A percentile compares a stretch with the other conserved stretches of the same genome.
phyloP scores from a whole-genome alignment of 2,113 vertebrate species.

The Dromas ardeola region DNA sequence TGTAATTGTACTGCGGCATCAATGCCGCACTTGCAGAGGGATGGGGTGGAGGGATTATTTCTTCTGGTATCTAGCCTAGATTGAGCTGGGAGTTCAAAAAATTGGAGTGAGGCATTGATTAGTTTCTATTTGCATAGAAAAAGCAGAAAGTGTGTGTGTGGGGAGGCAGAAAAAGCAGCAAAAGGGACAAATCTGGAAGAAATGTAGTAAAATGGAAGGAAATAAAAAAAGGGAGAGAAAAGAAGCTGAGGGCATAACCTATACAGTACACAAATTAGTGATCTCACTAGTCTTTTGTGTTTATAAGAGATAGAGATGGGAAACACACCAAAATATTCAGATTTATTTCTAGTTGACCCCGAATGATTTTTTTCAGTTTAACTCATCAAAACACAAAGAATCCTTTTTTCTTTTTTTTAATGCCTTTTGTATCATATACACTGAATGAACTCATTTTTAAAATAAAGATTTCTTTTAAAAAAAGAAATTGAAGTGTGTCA shows the following conservation, averaged over 20 bases:
- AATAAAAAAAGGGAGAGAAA: not conserved
- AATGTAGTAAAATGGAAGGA: not conserved
- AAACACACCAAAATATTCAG: not conserved
- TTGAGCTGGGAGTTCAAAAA: not conserved
- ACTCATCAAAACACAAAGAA: not conserved
- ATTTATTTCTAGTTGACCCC: not conserved
- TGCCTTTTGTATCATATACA: not conserved
- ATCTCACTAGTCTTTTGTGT: not conserved
- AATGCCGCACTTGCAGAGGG: not conserved
- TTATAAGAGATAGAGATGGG: not conserved
- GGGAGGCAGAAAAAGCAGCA: not conserved
- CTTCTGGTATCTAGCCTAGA: not conserved
- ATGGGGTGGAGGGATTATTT: not conserved
- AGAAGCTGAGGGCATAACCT: not conserved
- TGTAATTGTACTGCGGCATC: not conserved
- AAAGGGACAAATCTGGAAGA: not conserved
- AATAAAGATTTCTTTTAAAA: not conserved
- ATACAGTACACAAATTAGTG: not conserved
- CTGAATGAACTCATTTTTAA: not conserved
- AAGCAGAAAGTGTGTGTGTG: not conserved
- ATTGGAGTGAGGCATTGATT: not conserved
- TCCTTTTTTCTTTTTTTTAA: fast-evolving
- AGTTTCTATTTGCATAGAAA: not conserved
- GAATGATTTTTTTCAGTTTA: not conserved
- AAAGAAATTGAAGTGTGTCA: not conserved